Base-by-base conservation (phyloP, 2,888 invertebrate species). In the Apoderus coryli region DNA sequence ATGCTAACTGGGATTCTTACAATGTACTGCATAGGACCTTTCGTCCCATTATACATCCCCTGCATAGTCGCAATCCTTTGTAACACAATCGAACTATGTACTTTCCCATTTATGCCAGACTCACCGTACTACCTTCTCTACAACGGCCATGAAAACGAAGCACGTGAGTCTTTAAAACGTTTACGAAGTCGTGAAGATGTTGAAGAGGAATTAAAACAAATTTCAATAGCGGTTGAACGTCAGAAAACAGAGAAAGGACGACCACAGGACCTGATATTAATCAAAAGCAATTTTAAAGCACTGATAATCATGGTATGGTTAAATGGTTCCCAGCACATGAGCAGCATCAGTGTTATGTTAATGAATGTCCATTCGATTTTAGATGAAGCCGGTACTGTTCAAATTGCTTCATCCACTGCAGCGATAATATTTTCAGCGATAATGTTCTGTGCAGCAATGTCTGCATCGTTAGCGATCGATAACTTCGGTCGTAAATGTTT, bases 291-390 rank as follows among this genome's bases (percentile, higher is more conserved):
- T 37, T 40, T 56, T 9, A 57, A 55, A 42, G 59, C 55, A 10
- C 31, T 58, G 9, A 37, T 54, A 3, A 58, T 59, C 10, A 57
- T 58, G 56, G 46, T 52, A 1, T 49, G 54, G 23, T 39, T 59
- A 5, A 58, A 57, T 34, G 54, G 48, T 6, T 48, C 54, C 1
- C 58, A 58, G 38, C 58, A 57, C 41, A 52, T 58, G 40, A 56
- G 57, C 30, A 53, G 58, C 33, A 57, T 58, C 14, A 54, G 54
- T 29, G 58, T 58, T 2, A 56, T 59, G 42, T 33, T 58, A 22
- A 58, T 59, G 57, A 59, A 59, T 34, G 37, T 59, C 13, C 57
- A 58, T 38, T 48, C 48, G 6, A 58, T 59, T 29, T 37, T 59
- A 3, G 46, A 43, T 7, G 53, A 53, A 34, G 57, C 56, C 2